These are phyloP conservation scores for Biston stratarius DNA, from an alignment of 2,888 invertebrate genomes.

Conservation along the genomic window DNA sequence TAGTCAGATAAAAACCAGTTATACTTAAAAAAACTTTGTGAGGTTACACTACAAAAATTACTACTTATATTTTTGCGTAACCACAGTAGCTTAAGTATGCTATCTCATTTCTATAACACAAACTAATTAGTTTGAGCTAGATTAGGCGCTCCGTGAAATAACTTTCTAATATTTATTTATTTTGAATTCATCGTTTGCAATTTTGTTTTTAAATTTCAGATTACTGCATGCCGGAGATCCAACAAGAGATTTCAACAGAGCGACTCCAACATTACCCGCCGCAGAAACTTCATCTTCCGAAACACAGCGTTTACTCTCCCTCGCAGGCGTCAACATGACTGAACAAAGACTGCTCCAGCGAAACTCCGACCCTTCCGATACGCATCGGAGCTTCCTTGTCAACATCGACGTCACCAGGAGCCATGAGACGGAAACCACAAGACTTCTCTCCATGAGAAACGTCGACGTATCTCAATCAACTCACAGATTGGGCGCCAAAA, in stretches of 20 bases:
- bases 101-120: no score
- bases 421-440: conserved; percentile 76
- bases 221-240: conserved; percentile 78
- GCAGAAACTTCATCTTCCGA: conserved; percentile 77
- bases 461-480: conserved; percentile 81
- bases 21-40: no score
- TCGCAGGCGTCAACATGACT: conserved; percentile 84
- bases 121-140: not conserved
- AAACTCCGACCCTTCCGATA: conserved; percentile 81
- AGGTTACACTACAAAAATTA: no score
- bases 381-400: conserved; percentile 82
- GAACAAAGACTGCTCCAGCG: conserved; percentile 84
- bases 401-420: conserved; percentile 71
- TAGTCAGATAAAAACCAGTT: no score
- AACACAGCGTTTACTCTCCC: conserved; percentile 81
- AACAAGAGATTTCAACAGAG: conserved; percentile 73
- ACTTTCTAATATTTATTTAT: no score
- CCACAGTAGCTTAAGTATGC: no score
- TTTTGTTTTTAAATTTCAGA: conserved; percentile 69
- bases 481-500: conserved; percentile 75
- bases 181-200: no score
- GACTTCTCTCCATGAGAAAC: conserved; percentile 79
- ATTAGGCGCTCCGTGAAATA: no score
- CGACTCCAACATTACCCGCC: conserved; percentile 68
- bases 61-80: no score